Conservation (phyloP, 1,140 invertebrate genomes). For the Leptinotarsa texana region DNA sequence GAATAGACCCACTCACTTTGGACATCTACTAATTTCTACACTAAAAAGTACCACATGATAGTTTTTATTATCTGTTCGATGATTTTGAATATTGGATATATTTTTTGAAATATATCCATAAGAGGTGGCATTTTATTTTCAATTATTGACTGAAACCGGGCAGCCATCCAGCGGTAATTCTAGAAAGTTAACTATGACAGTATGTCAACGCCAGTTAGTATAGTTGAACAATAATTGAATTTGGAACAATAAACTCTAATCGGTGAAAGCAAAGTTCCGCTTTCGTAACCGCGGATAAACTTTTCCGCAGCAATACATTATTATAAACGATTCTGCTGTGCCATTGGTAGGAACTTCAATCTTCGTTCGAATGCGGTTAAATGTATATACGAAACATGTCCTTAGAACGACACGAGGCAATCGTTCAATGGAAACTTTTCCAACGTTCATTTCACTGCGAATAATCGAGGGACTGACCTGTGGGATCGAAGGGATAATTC, state of each 20-base stretch:
- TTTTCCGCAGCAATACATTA: neutral
- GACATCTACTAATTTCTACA: no score
- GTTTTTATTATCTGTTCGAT: no score
- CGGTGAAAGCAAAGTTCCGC: no score
- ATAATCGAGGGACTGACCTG: constrained; percentile 52
- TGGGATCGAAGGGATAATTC: constrained; percentile 67
- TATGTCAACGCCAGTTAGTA: no score
- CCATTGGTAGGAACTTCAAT: neutral
- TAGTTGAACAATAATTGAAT: no score
- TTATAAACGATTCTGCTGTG: neutral
- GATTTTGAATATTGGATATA: no score
- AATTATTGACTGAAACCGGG: no score
- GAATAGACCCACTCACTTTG: no score
- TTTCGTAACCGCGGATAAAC: neutral
- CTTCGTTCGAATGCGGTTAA: neutral
- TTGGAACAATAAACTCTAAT: no score
- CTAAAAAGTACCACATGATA: no score
- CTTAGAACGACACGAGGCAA: neutral
- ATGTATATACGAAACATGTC: neutral
- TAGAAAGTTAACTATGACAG: neutral
- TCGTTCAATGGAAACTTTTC: neutral
- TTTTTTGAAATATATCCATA: no score
- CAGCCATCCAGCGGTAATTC: neutral
- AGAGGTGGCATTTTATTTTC: no score
- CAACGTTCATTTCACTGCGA: neutral